These are phyloP conservation scores for Dendrolimus pini DNA, from an alignment of 2,888 invertebrate species.

Conservation along the genomic window DNA sequence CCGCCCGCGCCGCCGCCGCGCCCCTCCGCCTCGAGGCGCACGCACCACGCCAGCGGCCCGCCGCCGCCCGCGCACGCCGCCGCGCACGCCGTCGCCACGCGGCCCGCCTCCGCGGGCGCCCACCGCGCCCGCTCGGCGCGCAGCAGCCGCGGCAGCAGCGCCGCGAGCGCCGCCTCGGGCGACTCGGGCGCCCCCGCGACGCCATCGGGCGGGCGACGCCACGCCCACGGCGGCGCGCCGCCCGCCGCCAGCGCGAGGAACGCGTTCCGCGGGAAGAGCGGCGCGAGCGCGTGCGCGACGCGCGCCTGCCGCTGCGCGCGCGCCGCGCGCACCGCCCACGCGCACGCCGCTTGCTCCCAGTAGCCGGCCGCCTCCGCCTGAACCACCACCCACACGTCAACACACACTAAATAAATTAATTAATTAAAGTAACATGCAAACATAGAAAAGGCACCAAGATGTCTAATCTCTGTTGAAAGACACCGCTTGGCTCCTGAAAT, in stretches of 20 bases:
- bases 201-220: constrained; percentile 17
- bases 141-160: constrained; percentile 26
- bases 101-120: constrained; percentile 10
- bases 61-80: constrained; percentile 11
- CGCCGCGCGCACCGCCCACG: constrained; percentile 17
- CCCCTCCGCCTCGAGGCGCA: constrained; percentile 15
- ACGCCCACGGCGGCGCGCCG: constrained; percentile 20
- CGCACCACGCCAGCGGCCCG: constrained; percentile 10
- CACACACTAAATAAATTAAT: constrained; percentile 3
- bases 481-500: no score
- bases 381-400: constrained; percentile 1
- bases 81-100: constrained; percentile 11
- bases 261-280: constrained; percentile 27
- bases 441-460: no score
- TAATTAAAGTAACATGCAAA: no score
- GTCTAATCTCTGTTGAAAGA: no score
- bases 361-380: constrained; percentile 22
- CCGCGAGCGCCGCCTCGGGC: constrained; percentile 20
- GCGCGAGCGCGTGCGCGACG: constrained; percentile 13
- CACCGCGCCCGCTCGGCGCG: constrained; percentile 18
- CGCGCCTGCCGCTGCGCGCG: constrained; percentile 11
- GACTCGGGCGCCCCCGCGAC: constrained; percentile 11
- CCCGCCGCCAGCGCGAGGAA: constrained; percentile 27
- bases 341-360: constrained; percentile 39
- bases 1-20: constrained; percentile 15